phyloP scores from a whole-genome alignment of 2,888 invertebrate genomes.

The Copidosoma aretas region DNA sequence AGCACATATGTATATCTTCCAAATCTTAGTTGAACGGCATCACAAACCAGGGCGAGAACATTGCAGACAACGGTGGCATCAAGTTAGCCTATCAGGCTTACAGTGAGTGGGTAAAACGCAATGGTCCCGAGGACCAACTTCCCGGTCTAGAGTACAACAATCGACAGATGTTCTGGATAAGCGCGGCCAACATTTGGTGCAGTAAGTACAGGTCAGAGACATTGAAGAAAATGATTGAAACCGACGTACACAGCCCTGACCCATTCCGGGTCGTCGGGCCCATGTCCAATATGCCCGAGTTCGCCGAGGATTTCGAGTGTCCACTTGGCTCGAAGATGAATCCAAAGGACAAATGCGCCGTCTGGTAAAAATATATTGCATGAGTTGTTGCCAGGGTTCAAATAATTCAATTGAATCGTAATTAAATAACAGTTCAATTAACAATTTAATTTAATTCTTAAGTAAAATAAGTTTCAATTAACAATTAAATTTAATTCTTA shows the following conservation, averaged over 20 bases:
- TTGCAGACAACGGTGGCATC: constrained; percentile 93
- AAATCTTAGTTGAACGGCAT: constrained; percentile 81
- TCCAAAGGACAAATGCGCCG: constrained; percentile 67
- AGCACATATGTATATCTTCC: neutral
- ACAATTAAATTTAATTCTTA: too few relatives aligned
- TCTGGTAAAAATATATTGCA: too few relatives aligned
- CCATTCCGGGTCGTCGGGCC: constrained; percentile 68
- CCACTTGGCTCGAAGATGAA: constrained; percentile 68
- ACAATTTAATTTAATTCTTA: too few relatives aligned
- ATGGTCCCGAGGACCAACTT: constrained; percentile 71
- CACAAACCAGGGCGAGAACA: constrained; percentile 92
- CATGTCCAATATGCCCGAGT: constrained; percentile 68
- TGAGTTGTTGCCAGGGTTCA: too few relatives aligned
- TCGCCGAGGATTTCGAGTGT: constrained; percentile 68
- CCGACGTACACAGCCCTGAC: constrained; percentile 77
- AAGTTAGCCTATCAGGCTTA: constrained; percentile 90
- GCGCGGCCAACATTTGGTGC: constrained; percentile 71
- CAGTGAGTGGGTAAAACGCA: constrained; percentile 73
- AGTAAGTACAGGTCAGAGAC: constrained; percentile 68
- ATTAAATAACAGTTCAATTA: too few relatives aligned
- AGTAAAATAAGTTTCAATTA: too few relatives aligned
- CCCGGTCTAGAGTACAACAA: constrained; percentile 76
- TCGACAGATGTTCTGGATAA: constrained; percentile 71
- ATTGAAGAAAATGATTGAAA: constrained; percentile 79
- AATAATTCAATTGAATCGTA: too few relatives aligned